Evolutionary conservation across 2,888 invertebrate species (phyloP).

Genomic region (Apotomis capreana): DNA sequence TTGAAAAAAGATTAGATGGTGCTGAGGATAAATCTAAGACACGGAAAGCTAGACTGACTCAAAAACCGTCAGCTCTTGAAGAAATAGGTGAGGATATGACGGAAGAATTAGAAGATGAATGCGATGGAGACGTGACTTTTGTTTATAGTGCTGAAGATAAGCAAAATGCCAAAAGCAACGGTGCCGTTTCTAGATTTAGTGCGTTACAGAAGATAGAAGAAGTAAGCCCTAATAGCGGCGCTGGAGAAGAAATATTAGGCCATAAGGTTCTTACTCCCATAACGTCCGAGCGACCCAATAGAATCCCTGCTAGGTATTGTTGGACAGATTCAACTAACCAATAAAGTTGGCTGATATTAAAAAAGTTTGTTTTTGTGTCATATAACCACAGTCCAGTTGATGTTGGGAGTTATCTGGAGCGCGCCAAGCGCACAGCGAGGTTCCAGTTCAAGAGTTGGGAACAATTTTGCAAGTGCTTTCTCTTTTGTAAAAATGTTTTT

Average conservation of each 20-base stretch:
- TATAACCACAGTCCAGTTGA: constrained; percentile 16
- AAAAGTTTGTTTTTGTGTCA: constrained; percentile 37
- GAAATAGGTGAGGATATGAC: constrained; percentile 62
- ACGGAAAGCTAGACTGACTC: constrained; percentile 42
- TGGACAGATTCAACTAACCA: constrained; percentile 68
- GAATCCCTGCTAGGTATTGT: constrained; percentile 68
- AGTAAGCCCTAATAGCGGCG: constrained; percentile 48
- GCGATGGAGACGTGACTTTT: constrained; percentile 61
- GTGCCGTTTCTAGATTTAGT: constrained; percentile 44
- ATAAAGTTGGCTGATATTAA: constrained; percentile 48
- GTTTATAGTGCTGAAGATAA: constrained; percentile 51
- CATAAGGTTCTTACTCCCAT: constrained; percentile 46
- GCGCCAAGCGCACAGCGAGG: not conserved
- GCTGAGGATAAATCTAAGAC: constrained; percentile 42
- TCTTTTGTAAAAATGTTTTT: not conserved
- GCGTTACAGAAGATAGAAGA: constrained; percentile 34
- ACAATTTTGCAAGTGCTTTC: not conserved
- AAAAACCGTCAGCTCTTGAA: constrained; percentile 64
- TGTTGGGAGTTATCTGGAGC: constrained; percentile 7
- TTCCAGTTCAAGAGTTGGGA: constrained; percentile 2
- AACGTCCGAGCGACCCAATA: constrained; percentile 56
- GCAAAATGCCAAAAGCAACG: constrained; percentile 47
- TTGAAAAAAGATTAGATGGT: constrained; percentile 63
- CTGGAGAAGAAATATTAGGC: constrained; percentile 56
- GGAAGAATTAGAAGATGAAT: constrained; percentile 55